A percentile compares a stretch with the other conserved stretches of the same genome.
These are phyloP conservation scores for Parascotia fuliginaria DNA, from an alignment of 2,888 invertebrate genomes.

Conservation along the genomic window DNA sequence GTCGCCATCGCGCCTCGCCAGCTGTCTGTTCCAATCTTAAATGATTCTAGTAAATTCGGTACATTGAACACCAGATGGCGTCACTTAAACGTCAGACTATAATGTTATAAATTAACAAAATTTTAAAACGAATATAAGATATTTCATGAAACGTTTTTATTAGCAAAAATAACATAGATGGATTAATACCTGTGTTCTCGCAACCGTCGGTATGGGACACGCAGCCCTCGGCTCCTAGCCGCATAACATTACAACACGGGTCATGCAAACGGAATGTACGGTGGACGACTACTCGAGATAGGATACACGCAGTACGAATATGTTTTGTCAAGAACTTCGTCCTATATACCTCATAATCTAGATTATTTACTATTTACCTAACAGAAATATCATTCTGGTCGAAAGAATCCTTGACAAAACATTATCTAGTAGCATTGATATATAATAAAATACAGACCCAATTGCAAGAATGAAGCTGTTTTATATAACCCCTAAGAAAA, in stretches of 20 bases:
- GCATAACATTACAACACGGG: slow-evolving; percentile 87
- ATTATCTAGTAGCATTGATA: slow-evolving; percentile 38
- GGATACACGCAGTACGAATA: slow-evolving; percentile 42
- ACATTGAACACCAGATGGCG: too few species aligned
- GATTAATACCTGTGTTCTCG: slow-evolving; percentile 95
- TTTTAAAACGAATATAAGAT: too few species aligned
- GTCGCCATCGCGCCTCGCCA: too few species aligned
- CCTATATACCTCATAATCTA: neutral
- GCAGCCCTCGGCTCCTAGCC: slow-evolving; percentile 95
- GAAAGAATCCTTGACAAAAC: slow-evolving; percentile 44
- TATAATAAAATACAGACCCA: neutral
- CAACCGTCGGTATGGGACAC: slow-evolving; percentile 97
- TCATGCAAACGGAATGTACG: slow-evolving; percentile 80
- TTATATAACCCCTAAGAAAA: too few species aligned
- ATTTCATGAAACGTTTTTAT: neutral
- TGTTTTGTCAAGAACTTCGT: slow-evolving; percentile 51
- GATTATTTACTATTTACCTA: too few species aligned
- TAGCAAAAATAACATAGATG: slow-evolving; percentile 3
- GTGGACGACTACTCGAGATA: slow-evolving; percentile 58
- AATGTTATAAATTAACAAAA: too few species aligned
- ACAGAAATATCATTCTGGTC: neutral
- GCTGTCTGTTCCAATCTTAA: too few species aligned
- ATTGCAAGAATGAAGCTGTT: too few species aligned
- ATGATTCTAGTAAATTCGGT: too few species aligned
- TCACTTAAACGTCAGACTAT: too few species aligned